These are phyloP conservation scores for Aphaenogaster floridana DNA, from an alignment of 1,140 invertebrate genomes.

Conservation along the genomic window DNA sequence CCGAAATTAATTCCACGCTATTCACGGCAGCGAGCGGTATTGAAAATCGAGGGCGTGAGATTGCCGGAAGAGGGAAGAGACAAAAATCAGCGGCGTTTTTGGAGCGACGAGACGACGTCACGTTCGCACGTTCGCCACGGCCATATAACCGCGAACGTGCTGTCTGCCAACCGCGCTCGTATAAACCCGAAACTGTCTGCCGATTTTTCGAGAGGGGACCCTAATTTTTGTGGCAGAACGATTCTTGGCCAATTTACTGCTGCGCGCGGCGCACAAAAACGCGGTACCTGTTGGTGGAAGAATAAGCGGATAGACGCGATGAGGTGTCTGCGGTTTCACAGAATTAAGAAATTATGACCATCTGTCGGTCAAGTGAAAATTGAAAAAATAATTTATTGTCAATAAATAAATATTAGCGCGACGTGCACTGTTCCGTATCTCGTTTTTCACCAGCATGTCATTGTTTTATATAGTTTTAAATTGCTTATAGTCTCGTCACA, in stretches of 20 bases:
- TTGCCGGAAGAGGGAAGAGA: slow-evolving; percentile 50
- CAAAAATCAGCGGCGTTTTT: slow-evolving; percentile 65
- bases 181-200: slow-evolving; percentile 29
- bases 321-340: slow-evolving; percentile 13
- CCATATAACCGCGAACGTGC: slow-evolving; percentile 63
- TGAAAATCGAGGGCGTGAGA: slow-evolving; percentile 45
- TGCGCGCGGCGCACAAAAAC: slow-evolving; percentile 34
- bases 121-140: slow-evolving; percentile 39
- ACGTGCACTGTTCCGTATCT: not conserved
- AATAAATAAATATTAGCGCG: not conserved
- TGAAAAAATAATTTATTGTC: slow-evolving; percentile 47
- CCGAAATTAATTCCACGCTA: slow-evolving; percentile 48
- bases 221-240: slow-evolving; percentile 57
- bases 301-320: slow-evolving; percentile 8
- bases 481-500: not conserved
- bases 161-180: slow-evolving; percentile 33
- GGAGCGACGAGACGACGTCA: slow-evolving; percentile 53
- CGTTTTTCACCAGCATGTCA: not conserved
- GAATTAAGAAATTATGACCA: slow-evolving; percentile 50
- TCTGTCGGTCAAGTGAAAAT: not conserved
- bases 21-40: slow-evolving; percentile 37
- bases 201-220: slow-evolving; percentile 51
- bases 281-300: slow-evolving; percentile 19
- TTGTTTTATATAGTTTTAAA: not conserved
- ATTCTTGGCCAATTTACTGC: slow-evolving; percentile 54